phyloP scores from a whole-genome alignment of 1,140 invertebrate genomes.

The Drosophila azteca region DNA sequence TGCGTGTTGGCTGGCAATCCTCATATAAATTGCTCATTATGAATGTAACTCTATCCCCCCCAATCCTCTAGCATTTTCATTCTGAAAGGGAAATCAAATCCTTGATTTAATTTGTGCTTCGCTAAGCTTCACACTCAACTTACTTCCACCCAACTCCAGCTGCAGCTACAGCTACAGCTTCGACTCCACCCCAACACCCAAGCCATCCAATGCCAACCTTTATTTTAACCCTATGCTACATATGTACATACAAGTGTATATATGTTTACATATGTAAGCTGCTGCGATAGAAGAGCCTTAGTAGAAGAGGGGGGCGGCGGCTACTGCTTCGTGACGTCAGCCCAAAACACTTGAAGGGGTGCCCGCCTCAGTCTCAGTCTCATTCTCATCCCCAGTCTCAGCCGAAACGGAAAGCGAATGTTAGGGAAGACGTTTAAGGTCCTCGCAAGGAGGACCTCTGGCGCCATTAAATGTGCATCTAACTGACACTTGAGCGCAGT shows the following conservation, averaged over 20 bases:
- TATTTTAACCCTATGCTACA: constrained; percentile 46
- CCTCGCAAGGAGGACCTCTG: constrained; percentile 50
- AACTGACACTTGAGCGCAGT: constrained; percentile 75
- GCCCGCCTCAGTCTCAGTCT: too few species aligned
- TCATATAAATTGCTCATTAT: constrained; percentile 63
- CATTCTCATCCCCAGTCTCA: too few species aligned
- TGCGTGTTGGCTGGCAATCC: constrained; percentile 8
- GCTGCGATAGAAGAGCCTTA: constrained; percentile 47
- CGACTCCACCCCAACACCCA: too few species aligned
- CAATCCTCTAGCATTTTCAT: not conserved
- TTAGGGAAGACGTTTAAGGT: constrained; percentile 40
- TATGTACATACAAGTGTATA: not conserved
- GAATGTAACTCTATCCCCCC: constrained; percentile 27
- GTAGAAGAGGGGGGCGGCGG: constrained; percentile 23
- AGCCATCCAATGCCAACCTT: constrained; percentile 1
- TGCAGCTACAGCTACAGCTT: too few species aligned
- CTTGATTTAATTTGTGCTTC: constrained; percentile 71
- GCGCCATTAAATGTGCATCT: constrained; percentile 72
- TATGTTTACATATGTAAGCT: constrained; percentile 34
- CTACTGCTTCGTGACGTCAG: constrained; percentile 37
- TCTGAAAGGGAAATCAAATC: constrained; percentile 36
- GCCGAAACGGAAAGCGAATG: constrained; percentile 15
- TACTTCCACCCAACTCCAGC: constrained; percentile 7
- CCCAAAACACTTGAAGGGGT: constrained; percentile 17
- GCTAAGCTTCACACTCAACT: constrained; percentile 53